Percentiles rank a stretch among this genome's conserved stretches.
phyloP scores from a whole-genome alignment of 2,888 invertebrate genomes.

The Drosophila vallismaia region DNA sequence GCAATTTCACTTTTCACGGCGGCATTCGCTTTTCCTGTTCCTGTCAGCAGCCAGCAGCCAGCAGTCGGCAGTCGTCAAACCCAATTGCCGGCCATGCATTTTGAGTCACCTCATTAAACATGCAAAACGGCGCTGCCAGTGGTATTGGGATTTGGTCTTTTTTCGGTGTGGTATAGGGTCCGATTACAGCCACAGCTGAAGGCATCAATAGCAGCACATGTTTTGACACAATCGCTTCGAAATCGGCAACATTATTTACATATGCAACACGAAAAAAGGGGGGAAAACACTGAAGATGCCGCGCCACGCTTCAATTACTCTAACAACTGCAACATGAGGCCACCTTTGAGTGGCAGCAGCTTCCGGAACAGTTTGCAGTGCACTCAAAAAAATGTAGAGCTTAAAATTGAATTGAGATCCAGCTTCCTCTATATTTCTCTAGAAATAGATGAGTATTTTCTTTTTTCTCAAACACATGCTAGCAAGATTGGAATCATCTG shows the following conservation, averaged over 20 bases:
- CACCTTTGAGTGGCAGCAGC: constrained; percentile 57
- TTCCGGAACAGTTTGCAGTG: constrained; percentile 55
- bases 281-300: constrained; percentile 37
- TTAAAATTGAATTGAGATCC: background rate
- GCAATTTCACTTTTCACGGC: constrained; percentile 66
- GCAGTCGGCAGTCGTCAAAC: constrained; percentile 35
- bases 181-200: constrained; percentile 37
- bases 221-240: constrained; percentile 66
- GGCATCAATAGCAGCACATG: constrained; percentile 42
- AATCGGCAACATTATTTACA: constrained; percentile 48
- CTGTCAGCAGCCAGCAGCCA: constrained; percentile 45
- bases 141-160: constrained; percentile 2
- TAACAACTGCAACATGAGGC: constrained; percentile 30
- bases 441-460: too few relatives aligned
- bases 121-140: constrained; percentile 53
- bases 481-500: constrained; percentile 16
- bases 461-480: constrained; percentile 8
- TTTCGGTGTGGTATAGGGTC: background rate
- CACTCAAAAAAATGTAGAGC: background rate
- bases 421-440: background rate
- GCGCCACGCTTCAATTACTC: constrained; percentile 69
- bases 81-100: constrained; percentile 67
- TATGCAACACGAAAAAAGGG: constrained; percentile 17
- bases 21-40: constrained; percentile 61
- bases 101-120: constrained; percentile 74